Conservation (phyloP, 2,113 vertebrate genomes). For the Microtus montanus region DNA sequence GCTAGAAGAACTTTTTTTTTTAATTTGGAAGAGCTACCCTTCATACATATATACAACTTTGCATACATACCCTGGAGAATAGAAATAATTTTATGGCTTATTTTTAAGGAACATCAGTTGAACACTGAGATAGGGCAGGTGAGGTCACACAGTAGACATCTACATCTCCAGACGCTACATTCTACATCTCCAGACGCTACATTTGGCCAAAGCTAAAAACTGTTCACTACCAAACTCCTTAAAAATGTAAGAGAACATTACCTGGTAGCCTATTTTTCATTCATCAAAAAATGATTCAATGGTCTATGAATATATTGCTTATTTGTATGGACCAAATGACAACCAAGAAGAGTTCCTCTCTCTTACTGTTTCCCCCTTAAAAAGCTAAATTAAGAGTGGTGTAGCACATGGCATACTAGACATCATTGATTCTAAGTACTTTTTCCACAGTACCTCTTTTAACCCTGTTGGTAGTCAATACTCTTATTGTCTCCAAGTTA, state of each 20-base stretch:
- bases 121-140: background rate
- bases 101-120: conserved; percentile 20
- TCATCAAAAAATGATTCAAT: background rate
- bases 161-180: conserved; percentile 2
- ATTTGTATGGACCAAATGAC: background rate
- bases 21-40: conserved; percentile 19
- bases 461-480: background rate
- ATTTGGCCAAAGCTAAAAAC: conserved; percentile 21
- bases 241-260: background rate
- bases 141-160: background rate
- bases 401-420: background rate
- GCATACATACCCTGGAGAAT: background rate
- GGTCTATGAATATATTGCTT: background rate
- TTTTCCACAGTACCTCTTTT: background rate
- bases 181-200: background rate
- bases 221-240: background rate
- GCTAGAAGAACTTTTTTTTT: background rate
- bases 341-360: background rate
- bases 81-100: conserved; percentile 31
- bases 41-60: no score
- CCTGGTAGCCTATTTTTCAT: background rate
- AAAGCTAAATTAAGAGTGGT: background rate
- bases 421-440: background rate
- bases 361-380: background rate
- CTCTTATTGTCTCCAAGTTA: background rate